These are phyloP conservation scores for Halocynthia aurantium DNA, from an alignment of 23 tunicate species.

Conservation along the genomic window DNA sequence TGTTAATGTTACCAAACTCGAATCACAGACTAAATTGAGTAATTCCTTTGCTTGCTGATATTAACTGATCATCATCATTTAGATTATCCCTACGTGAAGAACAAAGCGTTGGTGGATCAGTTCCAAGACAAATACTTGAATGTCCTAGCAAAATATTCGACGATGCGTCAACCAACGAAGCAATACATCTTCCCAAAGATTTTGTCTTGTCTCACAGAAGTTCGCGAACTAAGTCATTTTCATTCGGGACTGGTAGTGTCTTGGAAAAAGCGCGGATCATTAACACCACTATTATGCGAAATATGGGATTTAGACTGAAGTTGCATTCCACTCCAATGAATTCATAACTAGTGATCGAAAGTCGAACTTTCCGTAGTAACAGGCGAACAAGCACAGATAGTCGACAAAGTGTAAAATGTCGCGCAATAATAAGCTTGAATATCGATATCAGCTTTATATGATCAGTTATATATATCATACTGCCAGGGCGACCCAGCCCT, in stretches of 20 bases:
- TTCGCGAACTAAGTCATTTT: constrained; percentile 51
- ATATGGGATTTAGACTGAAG: constrained; percentile 59
- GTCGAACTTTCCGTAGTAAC: no score
- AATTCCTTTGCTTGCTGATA: background rate
- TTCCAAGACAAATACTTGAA: constrained; percentile 44
- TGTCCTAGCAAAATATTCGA: constrained; percentile 47
- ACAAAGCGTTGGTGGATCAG: constrained; percentile 38
- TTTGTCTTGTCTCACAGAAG: constrained; percentile 40
- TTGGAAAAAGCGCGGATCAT: constrained; percentile 41
- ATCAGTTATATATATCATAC: no score
- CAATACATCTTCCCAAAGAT: constrained; percentile 54
- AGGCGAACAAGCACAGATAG: no score
- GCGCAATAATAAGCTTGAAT: no score
- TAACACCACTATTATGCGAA: constrained; percentile 68
- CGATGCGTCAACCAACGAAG: constrained; percentile 28
- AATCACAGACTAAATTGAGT: background rate
- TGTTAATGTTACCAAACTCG: background rate
- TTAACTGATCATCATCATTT: background rate
- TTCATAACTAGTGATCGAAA: no score
- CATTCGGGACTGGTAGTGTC: constrained; percentile 49
- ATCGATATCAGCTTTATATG: no score
- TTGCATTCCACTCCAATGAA: no score
- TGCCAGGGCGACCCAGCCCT: no score
- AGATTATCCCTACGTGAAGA: constrained; percentile 55
- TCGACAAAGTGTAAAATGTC: no score